phyloP scores from a whole-genome alignment of 2,888 invertebrate species.

The Dorcus parallelipipedus region DNA sequence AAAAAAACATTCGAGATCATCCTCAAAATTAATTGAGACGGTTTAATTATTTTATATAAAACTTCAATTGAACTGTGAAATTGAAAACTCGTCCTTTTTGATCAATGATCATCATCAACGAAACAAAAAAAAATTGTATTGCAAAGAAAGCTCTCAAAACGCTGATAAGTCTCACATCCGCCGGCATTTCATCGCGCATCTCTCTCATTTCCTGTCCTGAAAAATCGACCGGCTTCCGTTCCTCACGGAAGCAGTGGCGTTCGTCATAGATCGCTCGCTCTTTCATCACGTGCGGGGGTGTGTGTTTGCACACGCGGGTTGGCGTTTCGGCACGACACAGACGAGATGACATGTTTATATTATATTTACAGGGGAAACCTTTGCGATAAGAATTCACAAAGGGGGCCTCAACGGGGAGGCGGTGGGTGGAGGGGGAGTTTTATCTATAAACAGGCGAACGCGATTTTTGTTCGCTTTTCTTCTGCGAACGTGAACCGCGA shows the following conservation, averaged over 20 bases:
- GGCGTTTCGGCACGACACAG: not conserved
- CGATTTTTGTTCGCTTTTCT: conserved; percentile 2
- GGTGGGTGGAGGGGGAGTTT: no score
- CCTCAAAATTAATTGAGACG: no score
- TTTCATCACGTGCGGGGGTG: conserved; percentile 1
- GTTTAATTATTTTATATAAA: no score
- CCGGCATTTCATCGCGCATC: not conserved
- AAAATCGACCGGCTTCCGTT: conserved; percentile 20
- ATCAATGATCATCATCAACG: no score
- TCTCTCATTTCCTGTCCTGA: conserved; percentile 1
- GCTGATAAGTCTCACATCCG: conserved; percentile 16
- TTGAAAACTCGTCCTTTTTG: no score
- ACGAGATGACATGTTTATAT: conserved; percentile 5
- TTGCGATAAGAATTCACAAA: conserved; percentile 10
- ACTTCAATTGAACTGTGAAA: no score
- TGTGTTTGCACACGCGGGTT: not conserved
- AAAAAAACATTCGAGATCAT: no score
- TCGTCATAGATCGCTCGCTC: conserved; percentile 7
- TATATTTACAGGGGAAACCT: conserved; percentile 7
- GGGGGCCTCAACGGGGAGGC: not conserved
- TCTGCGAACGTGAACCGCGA: not conserved
- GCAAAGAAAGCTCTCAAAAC: no score
- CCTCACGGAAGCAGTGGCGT: conserved; percentile 10
- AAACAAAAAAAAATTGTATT: no score
- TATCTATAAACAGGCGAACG: no score